Evolutionary conservation across 2,113 vertebrate species (phyloP).

Genomic region (Eublepharis macularius): DNA sequence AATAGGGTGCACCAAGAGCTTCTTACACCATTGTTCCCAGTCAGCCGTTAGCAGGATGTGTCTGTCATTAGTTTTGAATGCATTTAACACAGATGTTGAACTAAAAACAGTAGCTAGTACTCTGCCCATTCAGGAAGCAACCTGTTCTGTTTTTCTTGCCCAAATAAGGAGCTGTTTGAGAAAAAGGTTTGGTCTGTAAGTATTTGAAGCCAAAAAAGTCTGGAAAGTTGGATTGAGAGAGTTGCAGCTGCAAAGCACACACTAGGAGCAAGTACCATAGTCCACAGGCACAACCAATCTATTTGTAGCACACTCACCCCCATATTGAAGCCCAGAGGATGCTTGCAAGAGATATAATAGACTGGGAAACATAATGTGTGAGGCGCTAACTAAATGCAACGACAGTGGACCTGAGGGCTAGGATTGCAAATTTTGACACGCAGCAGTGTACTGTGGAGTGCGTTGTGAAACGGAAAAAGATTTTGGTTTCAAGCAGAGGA

Average conservation of each 20-base stretch:
- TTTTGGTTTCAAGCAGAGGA: neutral
- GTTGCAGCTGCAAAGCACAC: neutral
- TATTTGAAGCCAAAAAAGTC: constrained; percentile 14
- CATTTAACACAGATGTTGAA: neutral
- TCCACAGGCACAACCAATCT: neutral
- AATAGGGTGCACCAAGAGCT: rapidly evolving
- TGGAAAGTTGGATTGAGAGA: neutral
- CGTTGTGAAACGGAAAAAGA: no score
- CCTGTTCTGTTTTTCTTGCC: constrained; percentile 34
- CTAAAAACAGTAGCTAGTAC: neutral
- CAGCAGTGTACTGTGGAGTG: neutral
- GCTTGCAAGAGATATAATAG: neutral
- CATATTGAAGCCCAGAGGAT: neutral
- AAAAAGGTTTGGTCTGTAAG: neutral
- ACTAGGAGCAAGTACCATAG: neutral
- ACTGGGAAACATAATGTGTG: neutral
- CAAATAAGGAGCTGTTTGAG: constrained; percentile 36
- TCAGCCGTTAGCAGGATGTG: neutral
- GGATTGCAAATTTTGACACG: neutral
- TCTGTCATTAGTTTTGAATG: constrained; percentile 39
- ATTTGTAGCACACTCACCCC: neutral
- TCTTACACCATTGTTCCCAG: neutral
- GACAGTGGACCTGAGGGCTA: neutral
- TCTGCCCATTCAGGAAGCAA: constrained; percentile 22
- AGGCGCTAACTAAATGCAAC: neutral